These are phyloP conservation scores for Macrosteles quadrilineatus DNA, from an alignment of 1,140 invertebrate species.

Conservation along the genomic window DNA sequence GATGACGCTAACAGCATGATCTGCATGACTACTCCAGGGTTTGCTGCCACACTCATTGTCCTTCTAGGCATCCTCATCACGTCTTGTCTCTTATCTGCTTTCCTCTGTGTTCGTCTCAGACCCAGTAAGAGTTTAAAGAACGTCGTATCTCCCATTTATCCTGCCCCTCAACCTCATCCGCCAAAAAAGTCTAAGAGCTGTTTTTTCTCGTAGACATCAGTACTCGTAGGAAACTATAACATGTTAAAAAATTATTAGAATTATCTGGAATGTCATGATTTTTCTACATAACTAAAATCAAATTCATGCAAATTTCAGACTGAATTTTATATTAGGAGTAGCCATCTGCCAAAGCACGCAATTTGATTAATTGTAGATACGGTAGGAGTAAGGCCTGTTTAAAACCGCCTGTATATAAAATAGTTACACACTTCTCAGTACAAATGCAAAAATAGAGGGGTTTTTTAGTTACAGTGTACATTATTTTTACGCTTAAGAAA, in stretches of 20 bases:
- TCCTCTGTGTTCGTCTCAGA: slow-evolving; percentile 76
- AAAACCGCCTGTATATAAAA: slow-evolving; percentile 1
- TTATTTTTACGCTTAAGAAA: too few species aligned
- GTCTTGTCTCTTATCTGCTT: slow-evolving; percentile 80
- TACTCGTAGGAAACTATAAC: too few species aligned
- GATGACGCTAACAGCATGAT: slow-evolving; percentile 69
- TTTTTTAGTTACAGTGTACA: too few species aligned
- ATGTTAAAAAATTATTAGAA: too few species aligned
- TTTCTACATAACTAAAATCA: too few species aligned
- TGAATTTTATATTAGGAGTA: neutral
- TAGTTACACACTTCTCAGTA: slow-evolving; percentile 4
- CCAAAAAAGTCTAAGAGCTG: slow-evolving; percentile 53
- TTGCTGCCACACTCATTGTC: slow-evolving; percentile 79
- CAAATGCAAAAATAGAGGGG: slow-evolving; percentile 4
- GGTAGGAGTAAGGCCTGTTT: neutral
- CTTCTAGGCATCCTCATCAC: slow-evolving; percentile 76
- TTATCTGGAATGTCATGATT: too few species aligned
- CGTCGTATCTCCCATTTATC: slow-evolving; percentile 50
- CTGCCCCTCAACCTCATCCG: slow-evolving; percentile 47
- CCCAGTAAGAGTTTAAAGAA: slow-evolving; percentile 57
- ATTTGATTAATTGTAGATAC: slow-evolving; percentile 1
- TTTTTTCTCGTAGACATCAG: slow-evolving; percentile 56
- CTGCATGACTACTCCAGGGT: slow-evolving; percentile 90
- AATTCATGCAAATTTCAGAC: slow-evolving; percentile 15
- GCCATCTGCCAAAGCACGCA: slow-evolving; percentile 9